phyloP scores from a whole-genome alignment of 1,140 invertebrate genomes.

The Drosophila aff. region DNA sequence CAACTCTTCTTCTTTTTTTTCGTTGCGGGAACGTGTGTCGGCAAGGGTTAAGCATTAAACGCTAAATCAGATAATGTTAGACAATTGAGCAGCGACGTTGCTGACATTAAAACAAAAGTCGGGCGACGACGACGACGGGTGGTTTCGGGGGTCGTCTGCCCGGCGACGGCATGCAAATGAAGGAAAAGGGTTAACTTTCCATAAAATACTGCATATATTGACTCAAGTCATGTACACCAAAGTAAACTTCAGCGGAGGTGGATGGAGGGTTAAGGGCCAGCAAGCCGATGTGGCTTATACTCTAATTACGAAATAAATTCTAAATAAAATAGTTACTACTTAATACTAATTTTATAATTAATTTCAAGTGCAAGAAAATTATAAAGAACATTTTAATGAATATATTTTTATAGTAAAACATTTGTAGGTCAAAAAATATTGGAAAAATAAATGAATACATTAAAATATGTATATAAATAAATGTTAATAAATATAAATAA shows the following conservation, averaged over 20 bases:
- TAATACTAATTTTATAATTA: too few species aligned
- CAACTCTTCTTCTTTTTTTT: conserved; percentile 13
- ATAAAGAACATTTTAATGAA: not conserved
- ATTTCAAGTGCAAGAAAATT: not conserved
- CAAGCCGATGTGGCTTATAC: not conserved
- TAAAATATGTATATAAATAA: not conserved
- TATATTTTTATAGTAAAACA: not conserved
- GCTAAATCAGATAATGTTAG: conserved; percentile 84
- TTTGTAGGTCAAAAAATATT: not conserved
- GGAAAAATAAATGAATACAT: not conserved
- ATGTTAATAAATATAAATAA: not conserved
- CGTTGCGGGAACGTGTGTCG: conserved; percentile 59
- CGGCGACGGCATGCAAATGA: conserved; percentile 60
- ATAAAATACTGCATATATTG: conserved; percentile 79
- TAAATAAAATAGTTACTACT: not conserved
- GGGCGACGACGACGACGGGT: conserved; percentile 5
- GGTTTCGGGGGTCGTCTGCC: conserved; percentile 35
- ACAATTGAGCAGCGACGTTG: conserved; percentile 78
- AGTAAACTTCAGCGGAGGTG: conserved; percentile 9
- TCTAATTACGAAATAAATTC: not conserved
- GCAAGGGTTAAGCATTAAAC: conserved; percentile 81
- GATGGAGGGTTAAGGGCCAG: not conserved
- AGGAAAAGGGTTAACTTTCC: conserved; percentile 76
- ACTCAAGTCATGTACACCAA: conserved; percentile 79
- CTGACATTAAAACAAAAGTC: conserved; percentile 80